Percentiles rank a stretch among this genome's conserved stretches.
phyloP scores from a whole-genome alignment of 1,140 invertebrate species.

The Drosophila auraria region DNA sequence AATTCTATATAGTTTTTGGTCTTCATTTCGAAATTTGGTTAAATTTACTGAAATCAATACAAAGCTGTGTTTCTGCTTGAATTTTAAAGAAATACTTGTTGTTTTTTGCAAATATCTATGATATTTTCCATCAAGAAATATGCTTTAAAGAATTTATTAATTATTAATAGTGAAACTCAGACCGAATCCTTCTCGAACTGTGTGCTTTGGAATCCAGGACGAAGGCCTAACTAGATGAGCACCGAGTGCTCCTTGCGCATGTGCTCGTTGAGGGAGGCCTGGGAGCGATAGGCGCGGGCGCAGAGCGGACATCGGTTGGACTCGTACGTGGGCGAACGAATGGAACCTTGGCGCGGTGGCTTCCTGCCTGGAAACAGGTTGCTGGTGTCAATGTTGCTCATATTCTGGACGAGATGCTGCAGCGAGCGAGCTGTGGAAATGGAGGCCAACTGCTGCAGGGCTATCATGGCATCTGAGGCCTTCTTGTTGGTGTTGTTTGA shows the following conservation, averaged over 20 bases:
- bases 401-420: conserved; percentile 73
- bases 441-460: conserved; percentile 79
- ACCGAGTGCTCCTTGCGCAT: conserved; percentile 84
- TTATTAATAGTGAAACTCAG: background rate
- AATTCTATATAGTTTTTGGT: conserved; percentile 63
- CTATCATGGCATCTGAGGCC: conserved; percentile 67
- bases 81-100: conserved; percentile 8
- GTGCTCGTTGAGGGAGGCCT: conserved; percentile 82
- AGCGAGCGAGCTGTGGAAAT: conserved; percentile 77
- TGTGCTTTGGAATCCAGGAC: background rate
- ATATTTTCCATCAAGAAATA: background rate
- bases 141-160: background rate
- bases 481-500: conserved; percentile 45
- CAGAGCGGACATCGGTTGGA: conserved; percentile 82
- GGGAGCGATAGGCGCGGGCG: conserved; percentile 76
- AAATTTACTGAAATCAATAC: conserved; percentile 28
- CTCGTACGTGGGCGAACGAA: conserved; percentile 68
- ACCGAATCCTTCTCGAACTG: background rate
- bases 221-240: conserved; percentile 61
- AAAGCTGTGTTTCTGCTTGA: conserved; percentile 5
- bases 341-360: conserved; percentile 62
- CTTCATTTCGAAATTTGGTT: conserved; percentile 61
- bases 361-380: conserved; percentile 62
- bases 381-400: conserved; percentile 61
- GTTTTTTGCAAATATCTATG: background rate